Evolutionary conservation across 2,888 invertebrate genomes (phyloP), one percentile per base, ranked within the genome.

Genomic region (Phanerotoma sp.): DNA sequence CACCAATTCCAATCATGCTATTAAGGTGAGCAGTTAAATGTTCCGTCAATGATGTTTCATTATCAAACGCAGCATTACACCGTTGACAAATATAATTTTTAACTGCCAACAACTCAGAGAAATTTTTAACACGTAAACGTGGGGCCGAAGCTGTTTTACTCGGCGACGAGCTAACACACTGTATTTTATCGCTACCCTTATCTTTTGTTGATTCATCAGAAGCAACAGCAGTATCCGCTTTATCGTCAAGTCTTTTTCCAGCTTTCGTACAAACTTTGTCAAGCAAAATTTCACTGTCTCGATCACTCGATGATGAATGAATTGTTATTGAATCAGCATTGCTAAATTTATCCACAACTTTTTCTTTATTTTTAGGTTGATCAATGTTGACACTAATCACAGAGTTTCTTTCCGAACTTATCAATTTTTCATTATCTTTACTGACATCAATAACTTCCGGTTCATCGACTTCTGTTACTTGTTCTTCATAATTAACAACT

Each of bases 1-100:
- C 18, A 13, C n/a, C 15, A 7, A 33, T 53, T 16, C 16, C 35
- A 3, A 37, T 1, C 3, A 21, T 9, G 2, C 30, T 28, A 11
- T 33, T 35, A 2, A 5, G 16, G 13, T 49, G 49, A n/a, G 20
- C 47, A 21, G 37, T 11, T 20, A 25, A 16, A 48, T 71, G 71
- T 5, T 66, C 62, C 1, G 49, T 47, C 37, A 66, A 52, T 2
- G 37, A 49, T 18, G 25, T 40, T 4, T 52, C 11, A 2, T 58
- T 60, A 2, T 63, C 61, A 22, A 70, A 69, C 4, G 56, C 58
- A 9, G 62, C 52, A 6, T 52, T 51, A 21, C 72, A 71, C 1
- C 33, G 18, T 2, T 40, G 21, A 9, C 71, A 71, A 10, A 41
- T 44, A n/a, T 63, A 60, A 46, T 46, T 49, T 20, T 44, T 58